These are phyloP conservation scores for Oreochromis spilurus DNA, from an alignment of 2,113 vertebrate species.

Conservation along the genomic window DNA sequence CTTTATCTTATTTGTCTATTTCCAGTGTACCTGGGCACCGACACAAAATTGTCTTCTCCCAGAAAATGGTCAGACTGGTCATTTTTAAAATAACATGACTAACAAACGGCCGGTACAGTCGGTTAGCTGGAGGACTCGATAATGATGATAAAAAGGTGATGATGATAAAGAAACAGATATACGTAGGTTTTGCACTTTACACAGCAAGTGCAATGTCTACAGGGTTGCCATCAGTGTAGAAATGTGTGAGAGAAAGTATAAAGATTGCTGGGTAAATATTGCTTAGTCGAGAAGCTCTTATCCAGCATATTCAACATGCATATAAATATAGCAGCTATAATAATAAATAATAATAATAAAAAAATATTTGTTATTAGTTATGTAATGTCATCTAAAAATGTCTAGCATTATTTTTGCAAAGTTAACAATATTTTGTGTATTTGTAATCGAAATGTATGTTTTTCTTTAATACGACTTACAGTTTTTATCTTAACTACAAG, in stretches of 20 bases:
- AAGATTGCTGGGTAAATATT: neutral
- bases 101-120: neutral
- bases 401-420: neutral
- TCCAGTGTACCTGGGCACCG: neutral
- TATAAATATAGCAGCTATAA: rapidly evolving
- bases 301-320: neutral
- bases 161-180: neutral
- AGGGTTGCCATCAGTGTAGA: neutral
- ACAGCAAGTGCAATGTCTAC: neutral
- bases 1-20: neutral
- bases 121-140: rapidly evolving
- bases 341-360: neutral
- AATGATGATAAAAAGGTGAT: neutral
- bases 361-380: neutral
- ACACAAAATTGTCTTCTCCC: neutral
- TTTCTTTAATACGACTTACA: neutral
- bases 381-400: neutral
- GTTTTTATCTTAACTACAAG: neutral
- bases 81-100: neutral
- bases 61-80: neutral
- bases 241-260: neutral
- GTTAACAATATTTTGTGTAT: neutral
- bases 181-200: neutral
- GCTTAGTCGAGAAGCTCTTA: neutral
- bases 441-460: neutral